Conservation (phyloP, 2,888 invertebrate genomes). For the Agapostemon virescens region DNA sequence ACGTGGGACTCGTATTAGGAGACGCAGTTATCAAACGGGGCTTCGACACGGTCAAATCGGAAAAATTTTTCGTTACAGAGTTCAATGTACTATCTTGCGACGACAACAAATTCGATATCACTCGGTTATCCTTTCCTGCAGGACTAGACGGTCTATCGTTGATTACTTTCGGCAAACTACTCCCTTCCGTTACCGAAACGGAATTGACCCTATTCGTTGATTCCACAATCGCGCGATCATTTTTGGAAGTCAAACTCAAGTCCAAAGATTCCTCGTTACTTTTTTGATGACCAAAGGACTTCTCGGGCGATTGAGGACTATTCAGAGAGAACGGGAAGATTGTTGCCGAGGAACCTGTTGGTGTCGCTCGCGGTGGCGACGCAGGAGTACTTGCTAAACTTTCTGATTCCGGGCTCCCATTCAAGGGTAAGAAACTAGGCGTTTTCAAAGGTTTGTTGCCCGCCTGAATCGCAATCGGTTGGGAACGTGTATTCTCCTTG, state of each 20-base stretch:
- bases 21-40: slow-evolving; percentile 73
- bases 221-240: slow-evolving; percentile 67
- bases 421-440: slow-evolving; percentile 80
- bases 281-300: slow-evolving; percentile 77
- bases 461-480: slow-evolving; percentile 85
- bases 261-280: slow-evolving; percentile 35
- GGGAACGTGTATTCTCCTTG: slow-evolving; percentile 82
- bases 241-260: slow-evolving; percentile 36
- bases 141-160: slow-evolving; percentile 61
- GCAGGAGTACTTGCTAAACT: slow-evolving; percentile 80
- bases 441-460: slow-evolving; percentile 75
- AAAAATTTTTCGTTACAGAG: slow-evolving; percentile 73
- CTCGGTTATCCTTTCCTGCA: slow-evolving; percentile 39
- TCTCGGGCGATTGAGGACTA: slow-evolving; percentile 85
- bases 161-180: slow-evolving; percentile 39
- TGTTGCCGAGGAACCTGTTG: slow-evolving; percentile 84
- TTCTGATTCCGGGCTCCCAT: slow-evolving; percentile 78
- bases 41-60: slow-evolving; percentile 73
- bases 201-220: slow-evolving; percentile 67
- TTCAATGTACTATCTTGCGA: slow-evolving; percentile 64
- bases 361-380: slow-evolving; percentile 82
- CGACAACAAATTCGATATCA: slow-evolving; percentile 52
- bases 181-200: slow-evolving; percentile 70
- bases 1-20: slow-evolving; percentile 68
- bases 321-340: slow-evolving; percentile 87